Conservation (phyloP, 2,797 vertebrate genomes). For the Monodelphis domestica region DNA sequence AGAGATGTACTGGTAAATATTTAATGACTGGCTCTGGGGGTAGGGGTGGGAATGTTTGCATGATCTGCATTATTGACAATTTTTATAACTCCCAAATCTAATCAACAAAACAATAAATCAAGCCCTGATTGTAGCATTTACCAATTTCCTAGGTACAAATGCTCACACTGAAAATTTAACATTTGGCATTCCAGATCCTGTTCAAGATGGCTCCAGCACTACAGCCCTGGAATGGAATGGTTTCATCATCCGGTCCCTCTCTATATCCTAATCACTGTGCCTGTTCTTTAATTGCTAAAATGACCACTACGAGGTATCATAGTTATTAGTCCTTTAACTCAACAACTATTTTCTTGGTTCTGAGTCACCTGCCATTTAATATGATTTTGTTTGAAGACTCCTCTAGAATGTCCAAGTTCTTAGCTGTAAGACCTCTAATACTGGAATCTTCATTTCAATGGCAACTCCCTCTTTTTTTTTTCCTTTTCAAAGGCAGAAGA, state of each 20-base stretch:
- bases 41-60: background rate
- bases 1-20: background rate
- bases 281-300: background rate
- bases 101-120: background rate
- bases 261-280: background rate
- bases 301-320: background rate
- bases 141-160: background rate
- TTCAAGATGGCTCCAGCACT: too few species aligned
- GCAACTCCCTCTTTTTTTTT: background rate
- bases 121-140: background rate
- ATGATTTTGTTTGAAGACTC: background rate
- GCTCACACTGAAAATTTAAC: background rate
- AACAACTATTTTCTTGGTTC: background rate
- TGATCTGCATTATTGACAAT: background rate
- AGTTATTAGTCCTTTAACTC: background rate
- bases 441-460: background rate
- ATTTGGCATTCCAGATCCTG: background rate
- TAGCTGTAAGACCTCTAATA: background rate
- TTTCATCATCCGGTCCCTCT: background rate
- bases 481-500: too few species aligned
- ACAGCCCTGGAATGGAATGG: background rate
- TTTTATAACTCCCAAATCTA: background rate
- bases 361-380: background rate
- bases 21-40: background rate
- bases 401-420: background rate